Evolutionary conservation across 2,888 invertebrate species (phyloP), one percentile per base, ranked within the genome.

Genomic region (Brenthis hecate): DNA sequence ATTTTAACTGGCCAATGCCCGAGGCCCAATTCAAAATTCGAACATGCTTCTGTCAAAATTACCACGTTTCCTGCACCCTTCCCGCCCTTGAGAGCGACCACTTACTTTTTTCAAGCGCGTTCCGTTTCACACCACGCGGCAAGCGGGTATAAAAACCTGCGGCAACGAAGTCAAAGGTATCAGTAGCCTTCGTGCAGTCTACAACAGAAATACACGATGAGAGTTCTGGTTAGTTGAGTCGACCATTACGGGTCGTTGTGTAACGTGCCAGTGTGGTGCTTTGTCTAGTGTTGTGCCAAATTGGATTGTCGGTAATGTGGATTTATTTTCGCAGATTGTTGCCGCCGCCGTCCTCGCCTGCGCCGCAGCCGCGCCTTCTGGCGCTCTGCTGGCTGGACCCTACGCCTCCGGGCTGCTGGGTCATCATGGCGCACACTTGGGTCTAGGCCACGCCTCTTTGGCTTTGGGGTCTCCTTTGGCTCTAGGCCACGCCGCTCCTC

Each of bases 101-200:
- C 86, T 91, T 91, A 91, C 91, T 91, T 91, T 92, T 91, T 90
- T 91, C 86, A 82, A 81, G 78, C 77, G 80, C 85, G 85, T 81
- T 83, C 86, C 84, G 87, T 84, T 87, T 87, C 83, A 80, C 82
- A 85, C 84, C 82, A 80, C 85, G 79, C 80, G 74, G 83, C 75
- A 77, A 76, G 74, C 76, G 73, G 82, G 82, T 92, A 92, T 92
- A 92, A 91, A 92, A 87, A 85, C 84, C 74, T 75, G 69, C 81
- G 78, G 76, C 85, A 77, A 81, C 89, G 81, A 84, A 89, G 86
- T 83, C 85, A 86, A 85, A 87, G 83, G 89, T 91, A 83, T 91
- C 92, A 92, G 92, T 92, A 92, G 92, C 91, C 85, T 85, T 88
- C 90, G 90, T 80, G 92, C 92, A 92, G 92, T 92, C 92, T 89